Conservation (phyloP, 2,797 vertebrate species). For the Lemur catta region DNA sequence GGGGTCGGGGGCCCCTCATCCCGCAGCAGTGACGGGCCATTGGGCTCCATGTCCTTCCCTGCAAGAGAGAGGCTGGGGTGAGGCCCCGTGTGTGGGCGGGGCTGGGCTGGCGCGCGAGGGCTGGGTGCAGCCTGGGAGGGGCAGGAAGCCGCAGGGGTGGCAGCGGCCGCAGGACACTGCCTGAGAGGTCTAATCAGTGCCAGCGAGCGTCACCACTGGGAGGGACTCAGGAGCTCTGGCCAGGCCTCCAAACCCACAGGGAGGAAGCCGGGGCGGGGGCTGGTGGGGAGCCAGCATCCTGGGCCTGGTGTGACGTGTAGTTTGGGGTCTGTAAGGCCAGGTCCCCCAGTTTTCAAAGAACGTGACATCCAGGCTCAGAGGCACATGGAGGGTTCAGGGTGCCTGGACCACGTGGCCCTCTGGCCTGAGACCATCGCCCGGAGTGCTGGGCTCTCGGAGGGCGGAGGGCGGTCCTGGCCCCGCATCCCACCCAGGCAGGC, state of each 20-base stretch:
- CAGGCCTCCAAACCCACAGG: not conserved
- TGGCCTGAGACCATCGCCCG: rapidly evolving
- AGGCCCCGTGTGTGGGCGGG: rapidly evolving
- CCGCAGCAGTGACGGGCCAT: slow-evolving; percentile 83
- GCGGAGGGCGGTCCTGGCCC: rapidly evolving
- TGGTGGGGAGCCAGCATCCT: rapidly evolving
- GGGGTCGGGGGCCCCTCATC: slow-evolving; percentile 93
- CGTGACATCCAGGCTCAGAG: rapidly evolving
- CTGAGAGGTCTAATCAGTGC: not conserved
- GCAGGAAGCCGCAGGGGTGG: not conserved
- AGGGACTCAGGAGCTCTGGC: not conserved
- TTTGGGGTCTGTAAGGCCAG: not conserved
- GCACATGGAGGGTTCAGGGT: not conserved
- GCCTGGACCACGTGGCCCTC: rapidly evolving
- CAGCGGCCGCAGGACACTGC: not conserved
- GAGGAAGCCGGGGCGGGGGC: not conserved
- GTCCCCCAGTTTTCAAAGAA: not conserved
- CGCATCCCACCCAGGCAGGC: rapidly evolving
- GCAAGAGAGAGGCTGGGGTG: slow-evolving; percentile 65
- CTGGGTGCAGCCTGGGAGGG: not conserved
- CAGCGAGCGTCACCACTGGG: not conserved
- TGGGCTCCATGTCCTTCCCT: slow-evolving; percentile 93
- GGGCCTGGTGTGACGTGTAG: not conserved
- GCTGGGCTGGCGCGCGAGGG: not conserved
- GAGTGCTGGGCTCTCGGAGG: not conserved